These are phyloP conservation scores for Luffia ferchaultella DNA, from an alignment of 2,888 invertebrate genomes.

Conservation along the genomic window DNA sequence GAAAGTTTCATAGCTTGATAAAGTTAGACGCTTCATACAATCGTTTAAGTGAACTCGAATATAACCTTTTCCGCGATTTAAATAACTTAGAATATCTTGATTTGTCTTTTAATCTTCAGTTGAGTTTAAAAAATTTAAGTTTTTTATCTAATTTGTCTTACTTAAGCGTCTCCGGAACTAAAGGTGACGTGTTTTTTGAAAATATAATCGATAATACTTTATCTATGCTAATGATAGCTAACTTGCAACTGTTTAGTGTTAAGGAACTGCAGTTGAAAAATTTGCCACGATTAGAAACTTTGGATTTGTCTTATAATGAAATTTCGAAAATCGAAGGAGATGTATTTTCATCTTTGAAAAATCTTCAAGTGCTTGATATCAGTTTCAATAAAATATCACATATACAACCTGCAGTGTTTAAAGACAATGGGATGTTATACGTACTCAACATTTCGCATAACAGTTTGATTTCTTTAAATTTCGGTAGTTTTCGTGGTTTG, in stretches of 20 bases:
- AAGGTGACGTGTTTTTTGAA: conserved; percentile 21
- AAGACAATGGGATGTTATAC: conserved; percentile 25
- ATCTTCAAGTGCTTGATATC: conserved; percentile 27
- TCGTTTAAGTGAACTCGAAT: conserved; percentile 20
- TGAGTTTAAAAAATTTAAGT: neutral
- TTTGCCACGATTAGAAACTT: conserved; percentile 20
- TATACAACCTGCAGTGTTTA: conserved; percentile 38
- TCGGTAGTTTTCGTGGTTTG: conserved; percentile 36
- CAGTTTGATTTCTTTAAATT: conserved; percentile 24
- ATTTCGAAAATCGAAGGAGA: conserved; percentile 23
- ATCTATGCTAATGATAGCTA: conserved; percentile 22
- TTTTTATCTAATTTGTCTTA: conserved; percentile 1
- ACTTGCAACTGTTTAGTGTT: conserved; percentile 25
- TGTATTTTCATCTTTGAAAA: conserved; percentile 23
- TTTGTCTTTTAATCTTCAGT: conserved; percentile 29
- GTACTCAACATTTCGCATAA: conserved; percentile 40
- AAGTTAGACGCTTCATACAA: conserved; percentile 29
- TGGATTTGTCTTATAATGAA: conserved; percentile 29
- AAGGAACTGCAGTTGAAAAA: conserved; percentile 22
- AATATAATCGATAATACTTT: conserved; percentile 17
- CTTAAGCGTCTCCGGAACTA: conserved; percentile 28
- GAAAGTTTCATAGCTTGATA: conserved; percentile 21
- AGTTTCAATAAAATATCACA: conserved; percentile 33
- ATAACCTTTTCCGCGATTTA: conserved; percentile 23
- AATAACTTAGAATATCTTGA: conserved; percentile 27